Evolutionary conservation across 1,140 invertebrate species (phyloP).

Genomic region (Sesamia nonagrioides): DNA sequence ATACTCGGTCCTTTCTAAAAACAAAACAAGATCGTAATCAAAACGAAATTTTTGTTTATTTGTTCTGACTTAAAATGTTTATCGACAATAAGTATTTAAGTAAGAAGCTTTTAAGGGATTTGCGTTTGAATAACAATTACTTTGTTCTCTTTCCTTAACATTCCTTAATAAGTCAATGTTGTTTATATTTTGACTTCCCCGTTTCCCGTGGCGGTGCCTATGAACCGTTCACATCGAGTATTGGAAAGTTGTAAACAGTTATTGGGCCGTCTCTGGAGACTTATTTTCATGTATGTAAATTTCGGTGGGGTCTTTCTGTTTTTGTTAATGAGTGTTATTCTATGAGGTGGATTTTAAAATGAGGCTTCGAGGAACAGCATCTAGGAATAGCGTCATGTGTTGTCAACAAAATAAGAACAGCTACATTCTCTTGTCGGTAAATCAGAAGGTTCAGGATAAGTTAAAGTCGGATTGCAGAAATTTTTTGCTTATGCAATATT

Average conservation of each 20-base stretch:
- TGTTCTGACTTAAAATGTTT: slow-evolving; percentile 62
- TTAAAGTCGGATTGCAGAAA: no score
- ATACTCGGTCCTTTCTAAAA: not conserved
- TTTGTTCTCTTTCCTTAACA: slow-evolving; percentile 40
- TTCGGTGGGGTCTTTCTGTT: not conserved
- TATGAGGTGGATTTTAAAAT: no score
- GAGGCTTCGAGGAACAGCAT: no score
- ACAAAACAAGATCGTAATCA: slow-evolving; percentile 53
- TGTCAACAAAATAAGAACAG: no score
- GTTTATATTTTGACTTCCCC: slow-evolving; percentile 55
- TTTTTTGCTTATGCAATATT: no score
- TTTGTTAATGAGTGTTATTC: not conserved
- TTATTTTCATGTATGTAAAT: not conserved
- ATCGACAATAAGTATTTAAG: slow-evolving; percentile 65
- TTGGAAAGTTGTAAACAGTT: not conserved
- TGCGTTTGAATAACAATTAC: slow-evolving; percentile 64
- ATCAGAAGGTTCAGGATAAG: no score
- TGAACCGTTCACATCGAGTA: not conserved
- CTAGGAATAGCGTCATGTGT: no score
- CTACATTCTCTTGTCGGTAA: no score
- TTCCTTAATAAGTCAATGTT: slow-evolving; percentile 49
- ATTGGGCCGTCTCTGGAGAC: not conserved
- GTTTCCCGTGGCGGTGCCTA: slow-evolving; percentile 2
- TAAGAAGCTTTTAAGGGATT: slow-evolving; percentile 65
- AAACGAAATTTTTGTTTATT: slow-evolving; percentile 65